A percentile compares a stretch with the other conserved stretches of the same genome.
These are phyloP conservation scores for Fukomys damarensis DNA, from an alignment of 2,113 vertebrate species.

Conservation along the genomic window DNA sequence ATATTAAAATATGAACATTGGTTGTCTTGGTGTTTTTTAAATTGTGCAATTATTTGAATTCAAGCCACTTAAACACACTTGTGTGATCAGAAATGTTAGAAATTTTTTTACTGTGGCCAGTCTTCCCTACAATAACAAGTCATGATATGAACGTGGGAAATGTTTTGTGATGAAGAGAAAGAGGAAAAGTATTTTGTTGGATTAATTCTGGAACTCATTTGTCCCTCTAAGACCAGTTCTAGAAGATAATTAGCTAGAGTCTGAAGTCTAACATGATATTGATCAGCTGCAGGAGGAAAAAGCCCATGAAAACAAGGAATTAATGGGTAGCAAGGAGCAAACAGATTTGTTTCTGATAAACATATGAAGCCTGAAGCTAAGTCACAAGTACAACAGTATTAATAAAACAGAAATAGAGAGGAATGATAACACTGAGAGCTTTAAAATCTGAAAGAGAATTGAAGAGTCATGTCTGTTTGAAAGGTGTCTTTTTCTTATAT, in stretches of 20 bases:
- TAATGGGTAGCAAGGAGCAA: conserved; percentile 7
- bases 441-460: not conserved
- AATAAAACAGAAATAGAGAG: not conserved
- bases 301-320: conserved; percentile 6
- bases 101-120: not conserved
- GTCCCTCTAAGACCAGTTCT: not conserved
- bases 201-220: not conserved
- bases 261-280: not conserved
- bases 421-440: not conserved
- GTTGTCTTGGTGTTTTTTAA: not conserved
- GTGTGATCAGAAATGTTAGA: not conserved
- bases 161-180: not conserved
- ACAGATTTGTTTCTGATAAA: conserved; percentile 19
- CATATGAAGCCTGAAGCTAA: conserved; percentile 12
- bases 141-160: not conserved
- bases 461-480: not conserved
- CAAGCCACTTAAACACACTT: not conserved
- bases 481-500: not conserved
- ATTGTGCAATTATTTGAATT: not conserved
- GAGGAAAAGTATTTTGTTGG: not conserved
- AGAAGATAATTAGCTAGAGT: not conserved
- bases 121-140: not conserved
- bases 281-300: not conserved
- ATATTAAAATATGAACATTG: not conserved
- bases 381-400: not conserved